A percentile compares a stretch with the other conserved stretches of the same genome.
Conservation (phyloP, 1,140 invertebrate genomes). For the Goniozus legneri region DNA sequence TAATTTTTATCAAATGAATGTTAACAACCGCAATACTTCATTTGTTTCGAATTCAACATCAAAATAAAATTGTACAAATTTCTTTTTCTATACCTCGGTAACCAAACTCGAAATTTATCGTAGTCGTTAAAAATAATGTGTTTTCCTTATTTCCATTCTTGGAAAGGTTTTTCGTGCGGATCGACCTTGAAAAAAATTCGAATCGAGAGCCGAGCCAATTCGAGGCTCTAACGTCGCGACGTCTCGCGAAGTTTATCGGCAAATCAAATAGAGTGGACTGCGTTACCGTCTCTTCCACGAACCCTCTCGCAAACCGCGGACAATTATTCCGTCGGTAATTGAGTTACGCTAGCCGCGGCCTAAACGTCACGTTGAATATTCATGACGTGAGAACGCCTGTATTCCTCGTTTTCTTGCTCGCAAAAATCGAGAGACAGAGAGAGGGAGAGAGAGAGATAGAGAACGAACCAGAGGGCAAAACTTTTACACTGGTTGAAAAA, state of each 20-base stretch:
- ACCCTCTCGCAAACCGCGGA: constrained; percentile 25
- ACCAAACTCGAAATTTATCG: no score
- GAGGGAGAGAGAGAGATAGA: no score
- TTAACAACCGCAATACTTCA: no score
- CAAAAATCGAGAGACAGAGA: no score
- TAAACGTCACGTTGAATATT: constrained; percentile 44
- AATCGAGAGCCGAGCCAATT: constrained; percentile 11
- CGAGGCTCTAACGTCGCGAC: constrained; percentile 11
- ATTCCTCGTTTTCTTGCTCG: constrained; percentile 7
- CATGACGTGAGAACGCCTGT: constrained; percentile 26
- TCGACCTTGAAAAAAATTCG: constrained; percentile 24
- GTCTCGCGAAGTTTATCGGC: constrained; percentile 23
- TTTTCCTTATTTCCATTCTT: constrained; percentile 19
- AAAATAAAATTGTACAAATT: no score
- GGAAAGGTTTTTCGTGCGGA: constrained; percentile 20
- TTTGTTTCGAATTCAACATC: no score
- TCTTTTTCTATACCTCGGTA: no score
- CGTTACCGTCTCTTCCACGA: constrained; percentile 21
- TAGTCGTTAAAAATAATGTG: no score
- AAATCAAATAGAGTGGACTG: constrained; percentile 24
- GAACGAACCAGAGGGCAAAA: no score
- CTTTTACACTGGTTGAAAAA: constrained; percentile 32
- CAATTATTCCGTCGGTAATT: constrained; percentile 40
- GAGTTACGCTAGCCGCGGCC: constrained; percentile 33
- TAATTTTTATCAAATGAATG: no score